Base-by-base conservation (phyloP, 2,797 vertebrate species). In the Microctenopoma stevenorrisi region DNA sequence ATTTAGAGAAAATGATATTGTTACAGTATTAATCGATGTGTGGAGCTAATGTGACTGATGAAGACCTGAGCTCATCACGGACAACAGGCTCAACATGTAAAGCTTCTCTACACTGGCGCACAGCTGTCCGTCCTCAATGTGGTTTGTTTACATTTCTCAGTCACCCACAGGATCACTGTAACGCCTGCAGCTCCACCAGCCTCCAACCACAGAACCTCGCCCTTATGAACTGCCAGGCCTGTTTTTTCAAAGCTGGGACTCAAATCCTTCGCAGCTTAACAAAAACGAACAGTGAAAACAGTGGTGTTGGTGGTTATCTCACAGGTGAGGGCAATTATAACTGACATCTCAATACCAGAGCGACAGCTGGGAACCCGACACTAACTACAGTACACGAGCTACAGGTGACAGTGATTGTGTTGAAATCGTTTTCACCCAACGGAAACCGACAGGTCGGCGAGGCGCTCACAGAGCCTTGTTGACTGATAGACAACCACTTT, bases 111-210 rank as follows among this genome's bases (percentile, higher is more conserved):
- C 74, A 28, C 72, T 76, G 71, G 42, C 10, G 5, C 13, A 44
- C 85, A 86, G 84, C 89, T 89, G 85, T 88, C 90, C 69, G 69
- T 82, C 84, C 71, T 85, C 76, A 74, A 58, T 81, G 69, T 71
- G 76, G 83, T 87, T 91, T 93, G 90, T 92, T 92, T 89, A 91
- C 89, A 91, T 92, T 91, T 91, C 87, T 88, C 87, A 88, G 88
- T 92, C 89, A 90, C 89, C 90, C 90, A 58, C 87, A 90, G 90
- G 81, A 91, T 88, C 86, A 47, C 59, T 84, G 81, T 63, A 90
- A 78, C 50, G 87, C 83, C 81, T 85, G 84, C 48, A 78, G 88
- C 76, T 87, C 81, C 73, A 74, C 77, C 74, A 79, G 57, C 71
- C 75, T 79, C 77, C 76, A 66, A 89, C 89, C 86, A 15, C 89